Conservation (phyloP, 2,888 invertebrate species). For the Torymus texanus region DNA sequence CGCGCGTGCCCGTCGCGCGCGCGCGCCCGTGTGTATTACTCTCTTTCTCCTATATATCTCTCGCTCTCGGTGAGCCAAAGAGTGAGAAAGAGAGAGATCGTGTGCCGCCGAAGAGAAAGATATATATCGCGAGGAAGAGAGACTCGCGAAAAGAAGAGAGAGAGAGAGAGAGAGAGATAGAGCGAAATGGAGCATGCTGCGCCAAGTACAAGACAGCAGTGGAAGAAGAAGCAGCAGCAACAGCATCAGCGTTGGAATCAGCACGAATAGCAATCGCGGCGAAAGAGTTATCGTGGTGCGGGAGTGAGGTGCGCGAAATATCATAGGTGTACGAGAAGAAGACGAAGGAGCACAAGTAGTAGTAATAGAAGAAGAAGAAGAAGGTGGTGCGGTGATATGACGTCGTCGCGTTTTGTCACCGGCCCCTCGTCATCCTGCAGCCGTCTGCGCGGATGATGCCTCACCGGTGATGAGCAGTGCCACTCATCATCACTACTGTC, state of each 20-base stretch:
- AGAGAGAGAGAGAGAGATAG: not conserved
- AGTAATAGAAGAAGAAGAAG: too few species aligned
- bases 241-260: not conserved
- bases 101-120: not conserved
- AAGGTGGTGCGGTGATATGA: too few species aligned
- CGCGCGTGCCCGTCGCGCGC: conserved; percentile 2
- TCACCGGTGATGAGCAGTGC: conserved; percentile 33
- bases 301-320: not conserved
- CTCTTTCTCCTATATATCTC: too few species aligned
- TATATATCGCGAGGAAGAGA: not conserved
- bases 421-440: too few species aligned
- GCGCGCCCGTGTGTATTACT: too few species aligned
- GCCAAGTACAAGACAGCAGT: not conserved
- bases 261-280: not conserved
- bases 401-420: not conserved
- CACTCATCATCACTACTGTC: too few species aligned
- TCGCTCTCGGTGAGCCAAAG: too few species aligned
- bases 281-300: not conserved
- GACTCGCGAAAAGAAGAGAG: not conserved
- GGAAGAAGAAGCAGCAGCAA: conserved; percentile 9
- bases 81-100: conserved; percentile 5
- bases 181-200: conserved; percentile 9
- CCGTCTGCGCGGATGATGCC: not conserved
- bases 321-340: too few species aligned
- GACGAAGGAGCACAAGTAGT: too few species aligned